phyloP scores from a whole-genome alignment of 2,888 invertebrate genomes.

The Stenurella melanura region DNA sequence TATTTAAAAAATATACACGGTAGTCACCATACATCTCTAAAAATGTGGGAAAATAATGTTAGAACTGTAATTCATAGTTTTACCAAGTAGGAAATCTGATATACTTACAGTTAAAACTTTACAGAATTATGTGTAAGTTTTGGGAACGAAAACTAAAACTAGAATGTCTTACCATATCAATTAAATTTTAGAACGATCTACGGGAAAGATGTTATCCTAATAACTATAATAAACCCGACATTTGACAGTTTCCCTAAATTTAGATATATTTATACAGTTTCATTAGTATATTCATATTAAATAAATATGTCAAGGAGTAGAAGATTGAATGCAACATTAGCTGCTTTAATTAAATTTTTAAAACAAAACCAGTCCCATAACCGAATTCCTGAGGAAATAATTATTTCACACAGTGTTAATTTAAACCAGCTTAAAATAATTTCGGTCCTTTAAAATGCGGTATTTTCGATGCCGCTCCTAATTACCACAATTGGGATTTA shows the following conservation, averaged over 20 bases:
- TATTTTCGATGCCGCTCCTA: conserved; percentile 50
- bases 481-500: conserved; percentile 58
- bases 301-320: conserved; percentile 8
- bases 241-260: conserved; percentile 1
- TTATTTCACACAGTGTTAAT: conserved; percentile 42
- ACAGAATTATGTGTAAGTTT: too few species aligned
- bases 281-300: conserved; percentile 15
- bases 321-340: conserved; percentile 26
- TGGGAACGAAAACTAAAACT: too few species aligned
- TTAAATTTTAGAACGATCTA: too few species aligned
- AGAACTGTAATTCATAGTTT: too few species aligned
- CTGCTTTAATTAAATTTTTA: conserved; percentile 39
- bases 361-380: conserved; percentile 37
- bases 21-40: too few species aligned
- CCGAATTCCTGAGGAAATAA: conserved; percentile 31
- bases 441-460: conserved; percentile 40
- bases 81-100: too few species aligned
- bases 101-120: too few species aligned
- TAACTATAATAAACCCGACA: neutral
- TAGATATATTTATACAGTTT: neutral
- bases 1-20: too few species aligned
- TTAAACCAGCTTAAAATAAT: conserved; percentile 38
- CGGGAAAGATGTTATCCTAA: neutral
- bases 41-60: too few species aligned
- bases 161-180: too few species aligned